Evolutionary conservation across 1,140 invertebrate genomes (phyloP), one percentile per base, ranked within the genome.

Genomic region (Polypedilum vanderplanki): DNA sequence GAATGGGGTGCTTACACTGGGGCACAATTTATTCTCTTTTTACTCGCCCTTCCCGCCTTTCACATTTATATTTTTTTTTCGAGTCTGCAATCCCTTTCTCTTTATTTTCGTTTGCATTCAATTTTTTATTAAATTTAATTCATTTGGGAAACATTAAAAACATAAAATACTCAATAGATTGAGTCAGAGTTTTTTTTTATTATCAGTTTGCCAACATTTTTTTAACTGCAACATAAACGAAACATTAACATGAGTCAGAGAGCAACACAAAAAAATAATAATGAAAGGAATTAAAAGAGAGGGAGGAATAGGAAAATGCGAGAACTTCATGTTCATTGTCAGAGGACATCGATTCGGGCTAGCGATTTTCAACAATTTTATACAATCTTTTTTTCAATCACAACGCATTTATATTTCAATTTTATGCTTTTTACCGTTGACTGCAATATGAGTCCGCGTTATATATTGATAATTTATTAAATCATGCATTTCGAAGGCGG

Each of bases 61-160:
- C 65, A 18, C 65, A 70, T 20, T 17, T 15, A 17, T 57, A 3
- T 57, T 57, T 57, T 57, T n/a, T n/a, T n/a, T n/a, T n/a, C n/a
- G n/a, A 15, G 1, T 33, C 24, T 33, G 24, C 24, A 33, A 33
- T 33, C 24, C n/a, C n/a, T 57, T 57, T 70, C 65, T 18, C 8
- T 7, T 67, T 70, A 70, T 70, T 70, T 20, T 22, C 17, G 17
- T 70, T 18, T 70, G 65, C 65, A 70, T 70, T 70, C 17, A 70
- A 57, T 70, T 70, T 70, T 70, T 70, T 70, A 70, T 70, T 20
- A 70, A 70, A 70, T 70, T 70, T 70, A 70, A 70, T 70, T 70
- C 65, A 70, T 70, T 70, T 70, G 65, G 65, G 65, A 70, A 70
- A 70, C 65, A 70, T 70, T 70, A 70, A 70, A 57, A 70, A 70